Evolutionary conservation across 2,888 invertebrate species (phyloP), one percentile per base, ranked within the genome.

Genomic region (Branchellion lobata): DNA sequence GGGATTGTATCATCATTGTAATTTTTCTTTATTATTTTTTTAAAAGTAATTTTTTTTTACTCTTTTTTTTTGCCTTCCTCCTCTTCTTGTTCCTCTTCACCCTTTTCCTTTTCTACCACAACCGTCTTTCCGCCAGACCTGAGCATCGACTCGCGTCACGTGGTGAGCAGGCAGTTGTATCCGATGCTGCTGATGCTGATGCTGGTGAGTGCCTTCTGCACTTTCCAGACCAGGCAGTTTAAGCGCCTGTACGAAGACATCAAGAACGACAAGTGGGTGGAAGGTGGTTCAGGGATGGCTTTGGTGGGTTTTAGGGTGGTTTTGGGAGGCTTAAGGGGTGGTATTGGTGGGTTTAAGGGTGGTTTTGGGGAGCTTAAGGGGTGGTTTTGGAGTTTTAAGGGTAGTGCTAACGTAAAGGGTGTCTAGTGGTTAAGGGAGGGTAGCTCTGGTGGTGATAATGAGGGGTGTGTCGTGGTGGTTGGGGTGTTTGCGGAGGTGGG

Each of bases 191-290:
- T 97, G 85, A 89, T 94, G 73, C 89, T 92, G 34, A 90, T 91
- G 75, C 88, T 92, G 79, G 89, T 92, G 76, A 88, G 91, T 77
- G 90, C 91, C 75, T 90, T 95, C 82, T 90, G 94, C 79, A 90
- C 91, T 82, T 92, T 96, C 85, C 94, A 98, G 90, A 92, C 96
- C 80, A 91, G 93, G 79, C 97, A 98, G 87, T 95, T 99, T 89
- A 92, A 92, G 85, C 93, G 94, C 85, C 89, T 99, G 27, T 97
- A 97, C 88, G 95, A 97, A 87, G 96, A 96, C 88, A 99, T 99
- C 86, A 96, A 97, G 89, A 98, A 99, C 89, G 98, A 98, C 89
- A 98, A 97, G 89, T 84, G 1, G n/a, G 3, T 31, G 29, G 29
- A 71, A 8, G 34, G 31, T 3, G 29, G 65, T 5, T 5, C 8